Percentiles rank a stretch among this genome's conserved stretches.
phyloP scores from a whole-genome alignment of 1,140 invertebrate genomes.

The Lepidurus arcticus region DNA sequence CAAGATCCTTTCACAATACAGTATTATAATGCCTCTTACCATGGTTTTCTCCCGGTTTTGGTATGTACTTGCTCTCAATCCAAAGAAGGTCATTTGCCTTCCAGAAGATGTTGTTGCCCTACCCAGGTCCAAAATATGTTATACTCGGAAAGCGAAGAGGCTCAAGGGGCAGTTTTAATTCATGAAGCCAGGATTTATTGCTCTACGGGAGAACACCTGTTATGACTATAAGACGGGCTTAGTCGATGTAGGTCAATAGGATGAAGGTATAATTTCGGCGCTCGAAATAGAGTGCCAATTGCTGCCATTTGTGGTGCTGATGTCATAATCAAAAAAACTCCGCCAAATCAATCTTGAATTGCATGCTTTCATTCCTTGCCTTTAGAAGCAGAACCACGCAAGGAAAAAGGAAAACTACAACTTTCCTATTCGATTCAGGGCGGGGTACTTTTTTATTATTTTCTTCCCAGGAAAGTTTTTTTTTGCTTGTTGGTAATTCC shows the following conservation, averaged over 20 bases:
- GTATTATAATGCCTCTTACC: not conserved
- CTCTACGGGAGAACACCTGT: constrained; percentile 1
- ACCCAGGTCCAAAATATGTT: not conserved
- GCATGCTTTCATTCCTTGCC: not conserved
- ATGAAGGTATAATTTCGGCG: not conserved
- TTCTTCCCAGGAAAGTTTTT: too few species aligned
- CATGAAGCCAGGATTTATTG: not conserved
- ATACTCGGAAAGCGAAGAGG: not conserved
- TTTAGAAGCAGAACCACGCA: not conserved
- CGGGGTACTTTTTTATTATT: not conserved
- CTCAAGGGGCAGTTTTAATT: not conserved
- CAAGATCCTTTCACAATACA: not conserved
- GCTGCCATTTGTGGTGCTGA: not conserved
- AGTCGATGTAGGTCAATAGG: not conserved
- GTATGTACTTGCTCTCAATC: not conserved
- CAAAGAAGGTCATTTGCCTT: constrained; percentile 7
- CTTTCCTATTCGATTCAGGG: not conserved
- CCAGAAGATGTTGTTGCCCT: not conserved
- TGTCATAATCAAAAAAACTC: not conserved
- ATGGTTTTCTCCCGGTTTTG: not conserved
- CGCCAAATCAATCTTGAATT: not conserved
- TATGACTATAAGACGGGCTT: not conserved
- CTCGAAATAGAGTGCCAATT: not conserved
- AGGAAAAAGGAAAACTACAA: not conserved
- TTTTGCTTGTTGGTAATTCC: not conserved